Percentiles rank a stretch among this genome's conserved stretches.
Evolutionary conservation across 2,113 vertebrate genomes (phyloP).

Genomic region (Zootoca vivipara): DNA sequence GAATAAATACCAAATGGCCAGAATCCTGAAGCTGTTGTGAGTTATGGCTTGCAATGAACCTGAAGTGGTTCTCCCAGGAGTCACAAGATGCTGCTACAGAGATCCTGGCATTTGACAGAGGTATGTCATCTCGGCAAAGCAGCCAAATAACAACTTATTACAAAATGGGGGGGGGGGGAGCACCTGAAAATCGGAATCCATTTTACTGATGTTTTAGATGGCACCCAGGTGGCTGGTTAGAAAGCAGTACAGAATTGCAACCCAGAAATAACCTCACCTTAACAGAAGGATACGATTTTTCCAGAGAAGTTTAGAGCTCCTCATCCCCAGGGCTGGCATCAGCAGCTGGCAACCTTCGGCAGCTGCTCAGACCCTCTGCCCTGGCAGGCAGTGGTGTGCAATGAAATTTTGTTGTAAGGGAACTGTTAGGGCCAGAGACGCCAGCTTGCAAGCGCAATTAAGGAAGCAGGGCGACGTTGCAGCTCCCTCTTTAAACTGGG

Average conservation of each 20-base stretch:
- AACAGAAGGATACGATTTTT: not conserved
- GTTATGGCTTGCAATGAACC: conserved; percentile 43
- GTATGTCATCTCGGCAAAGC: conserved; percentile 22
- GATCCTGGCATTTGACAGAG: conserved; percentile 55
- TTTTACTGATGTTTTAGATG: conserved; percentile 41
- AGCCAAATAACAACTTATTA: conserved; percentile 39
- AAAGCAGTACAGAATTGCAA: not conserved
- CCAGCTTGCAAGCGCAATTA: no score
- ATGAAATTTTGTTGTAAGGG: no score
- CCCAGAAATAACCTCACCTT: conserved; percentile 19
- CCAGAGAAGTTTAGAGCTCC: not conserved
- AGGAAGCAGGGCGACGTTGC: no score
- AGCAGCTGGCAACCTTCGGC: not conserved
- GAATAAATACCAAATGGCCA: conserved; percentile 39
- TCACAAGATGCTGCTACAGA: conserved; percentile 28
- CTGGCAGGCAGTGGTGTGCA: not conserved
- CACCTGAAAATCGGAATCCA: conserved; percentile 34
- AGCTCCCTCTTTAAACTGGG: no score
- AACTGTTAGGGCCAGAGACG: no score
- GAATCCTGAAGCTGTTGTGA: conserved; percentile 26
- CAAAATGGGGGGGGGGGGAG: not conserved
- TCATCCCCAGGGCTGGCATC: not conserved
- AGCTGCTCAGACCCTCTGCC: not conserved
- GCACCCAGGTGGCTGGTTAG: not conserved
- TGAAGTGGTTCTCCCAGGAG: conserved; percentile 44